Evolutionary conservation across 2,797 vertebrate genomes (phyloP).

Genomic region (Sphaeramia orbicularis): DNA sequence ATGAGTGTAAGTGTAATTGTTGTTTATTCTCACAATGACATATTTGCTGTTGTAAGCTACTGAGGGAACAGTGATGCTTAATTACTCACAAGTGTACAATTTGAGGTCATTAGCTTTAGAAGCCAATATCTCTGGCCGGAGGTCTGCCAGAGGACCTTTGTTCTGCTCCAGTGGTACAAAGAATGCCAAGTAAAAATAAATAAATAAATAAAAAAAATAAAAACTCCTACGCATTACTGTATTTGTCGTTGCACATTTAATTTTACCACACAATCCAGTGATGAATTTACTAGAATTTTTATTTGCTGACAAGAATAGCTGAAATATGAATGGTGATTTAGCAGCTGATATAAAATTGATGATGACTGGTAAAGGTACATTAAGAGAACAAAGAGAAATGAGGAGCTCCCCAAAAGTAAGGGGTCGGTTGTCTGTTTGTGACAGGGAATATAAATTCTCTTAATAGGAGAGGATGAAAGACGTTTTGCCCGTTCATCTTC

Average conservation of each 20-base stretch:
- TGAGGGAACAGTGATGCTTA: slow-evolving; percentile 65
- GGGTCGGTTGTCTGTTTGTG: slow-evolving; percentile 17
- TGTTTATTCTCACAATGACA: slow-evolving; percentile 81
- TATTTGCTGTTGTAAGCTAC: slow-evolving; percentile 79
- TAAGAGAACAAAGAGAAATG: slow-evolving; percentile 6
- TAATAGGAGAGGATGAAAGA: slow-evolving; percentile 29
- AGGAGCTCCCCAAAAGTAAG: slow-evolving; percentile 8
- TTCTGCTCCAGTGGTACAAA: slow-evolving; percentile 19
- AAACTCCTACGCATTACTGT: slow-evolving; percentile 22
- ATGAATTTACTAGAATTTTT: slow-evolving; percentile 4
- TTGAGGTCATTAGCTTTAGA: slow-evolving; percentile 72
- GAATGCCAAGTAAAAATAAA: slow-evolving; percentile 11
- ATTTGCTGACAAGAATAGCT: not conserved
- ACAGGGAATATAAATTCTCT: slow-evolving; percentile 6
- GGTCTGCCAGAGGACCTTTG: slow-evolving; percentile 65
- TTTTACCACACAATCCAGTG: slow-evolving; percentile 1
- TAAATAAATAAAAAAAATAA: not conserved
- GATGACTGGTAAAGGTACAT: slow-evolving; percentile 14
- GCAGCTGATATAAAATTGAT: slow-evolving; percentile 22
- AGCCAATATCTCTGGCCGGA: slow-evolving; percentile 60
- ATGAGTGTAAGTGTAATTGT: slow-evolving; percentile 78
- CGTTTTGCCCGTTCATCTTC: slow-evolving; percentile 7
- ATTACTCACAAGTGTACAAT: slow-evolving; percentile 77
- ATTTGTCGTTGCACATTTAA: slow-evolving; percentile 1
- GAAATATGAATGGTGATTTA: slow-evolving; percentile 14